phyloP scores from a whole-genome alignment of 23 tunicate species.

The Halocynthia roretzi region DNA sequence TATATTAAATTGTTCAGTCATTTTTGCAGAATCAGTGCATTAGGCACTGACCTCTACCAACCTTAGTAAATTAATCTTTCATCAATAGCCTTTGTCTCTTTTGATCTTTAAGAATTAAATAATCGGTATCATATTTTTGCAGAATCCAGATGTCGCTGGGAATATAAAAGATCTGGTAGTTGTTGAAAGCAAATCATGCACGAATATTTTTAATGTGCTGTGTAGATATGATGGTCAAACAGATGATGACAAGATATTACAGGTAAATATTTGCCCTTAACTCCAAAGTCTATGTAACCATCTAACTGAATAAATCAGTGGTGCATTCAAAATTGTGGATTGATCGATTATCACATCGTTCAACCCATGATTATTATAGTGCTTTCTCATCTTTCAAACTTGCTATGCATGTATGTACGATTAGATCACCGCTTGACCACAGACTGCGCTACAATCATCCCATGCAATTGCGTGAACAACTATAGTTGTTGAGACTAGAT shows the following conservation, averaged over 20 bases:
- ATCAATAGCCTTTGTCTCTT: too few species aligned
- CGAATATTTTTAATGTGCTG: slow-evolving; percentile 67
- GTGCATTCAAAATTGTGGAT: background rate
- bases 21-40: background rate
- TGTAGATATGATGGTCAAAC: slow-evolving; percentile 77
- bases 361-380: too few species aligned
- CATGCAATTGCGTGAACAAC: too few species aligned
- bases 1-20: background rate
- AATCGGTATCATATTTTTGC: background rate
- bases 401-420: too few species aligned
- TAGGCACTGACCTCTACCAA: too few species aligned
- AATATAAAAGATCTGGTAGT: slow-evolving; percentile 10
- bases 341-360: too few species aligned
- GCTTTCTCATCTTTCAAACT: too few species aligned
- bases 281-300: too few species aligned
- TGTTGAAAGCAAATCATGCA: slow-evolving; percentile 22
- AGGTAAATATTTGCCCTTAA: slow-evolving; percentile 22
- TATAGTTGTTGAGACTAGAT: too few species aligned
- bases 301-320: background rate
- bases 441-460: too few species aligned
- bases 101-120: background rate
- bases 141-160: slow-evolving; percentile 12
- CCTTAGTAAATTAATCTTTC: too few species aligned
- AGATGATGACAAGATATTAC: slow-evolving; percentile 59
- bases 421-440: too few species aligned